phyloP scores from a whole-genome alignment of 2,797 vertebrate genomes.

The Gallinago solitaria region DNA sequence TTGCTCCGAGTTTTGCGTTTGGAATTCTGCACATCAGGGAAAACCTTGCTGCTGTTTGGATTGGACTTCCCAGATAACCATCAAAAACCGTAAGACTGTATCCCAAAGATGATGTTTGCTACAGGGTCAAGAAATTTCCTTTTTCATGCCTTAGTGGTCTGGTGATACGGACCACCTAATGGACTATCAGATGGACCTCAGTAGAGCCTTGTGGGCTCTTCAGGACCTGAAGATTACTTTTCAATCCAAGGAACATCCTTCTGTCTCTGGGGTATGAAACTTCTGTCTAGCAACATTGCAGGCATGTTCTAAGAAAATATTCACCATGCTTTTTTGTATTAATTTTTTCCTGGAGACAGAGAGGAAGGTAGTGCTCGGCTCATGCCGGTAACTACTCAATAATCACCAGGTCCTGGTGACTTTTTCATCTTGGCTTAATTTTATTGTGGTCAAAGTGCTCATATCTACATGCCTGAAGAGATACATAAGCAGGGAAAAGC shows the following conservation, averaged over 20 bases:
- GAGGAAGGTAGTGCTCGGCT: neutral
- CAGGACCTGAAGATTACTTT: neutral
- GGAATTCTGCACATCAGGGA: neutral
- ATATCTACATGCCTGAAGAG: neutral
- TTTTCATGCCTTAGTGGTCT: neutral
- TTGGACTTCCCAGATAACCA: neutral
- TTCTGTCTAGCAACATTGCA: neutral
- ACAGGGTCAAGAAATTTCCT: neutral
- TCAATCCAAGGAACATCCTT: neutral
- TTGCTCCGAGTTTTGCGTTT: neutral
- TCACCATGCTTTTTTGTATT: accelerated
- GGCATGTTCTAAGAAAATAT: neutral
- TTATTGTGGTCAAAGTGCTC: neutral
- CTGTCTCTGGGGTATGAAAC: neutral
- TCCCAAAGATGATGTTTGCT: neutral
- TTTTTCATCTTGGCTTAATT: neutral
- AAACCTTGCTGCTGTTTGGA: neutral
- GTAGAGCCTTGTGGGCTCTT: neutral
- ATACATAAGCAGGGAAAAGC: neutral
- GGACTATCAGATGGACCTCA: neutral
- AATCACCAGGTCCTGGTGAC: neutral
- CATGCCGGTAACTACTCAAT: neutral
- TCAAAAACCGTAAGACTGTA: neutral
- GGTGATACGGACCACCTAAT: neutral
- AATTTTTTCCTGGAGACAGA: neutral